Evolutionary conservation across 2,113 vertebrate species (phyloP).

Genomic region (Atlantisia rogersi): DNA sequence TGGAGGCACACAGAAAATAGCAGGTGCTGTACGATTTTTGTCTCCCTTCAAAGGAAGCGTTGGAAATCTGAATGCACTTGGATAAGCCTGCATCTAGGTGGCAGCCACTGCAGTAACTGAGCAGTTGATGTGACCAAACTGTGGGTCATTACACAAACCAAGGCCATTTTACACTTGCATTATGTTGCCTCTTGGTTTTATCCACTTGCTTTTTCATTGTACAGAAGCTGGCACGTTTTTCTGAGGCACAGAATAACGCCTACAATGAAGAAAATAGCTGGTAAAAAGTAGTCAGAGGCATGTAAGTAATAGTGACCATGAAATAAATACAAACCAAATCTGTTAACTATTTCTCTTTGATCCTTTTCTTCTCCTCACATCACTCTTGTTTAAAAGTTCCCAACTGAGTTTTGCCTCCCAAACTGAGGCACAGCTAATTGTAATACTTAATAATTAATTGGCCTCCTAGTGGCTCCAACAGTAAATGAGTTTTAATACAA

Average conservation of each 20-base stretch:
- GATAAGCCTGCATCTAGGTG: background rate
- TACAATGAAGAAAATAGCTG: background rate
- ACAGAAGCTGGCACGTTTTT: background rate
- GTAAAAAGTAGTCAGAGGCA: background rate
- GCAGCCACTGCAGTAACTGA: background rate
- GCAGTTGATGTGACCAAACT: background rate
- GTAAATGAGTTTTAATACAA: background rate
- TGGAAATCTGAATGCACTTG: background rate
- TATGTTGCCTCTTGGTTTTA: background rate
- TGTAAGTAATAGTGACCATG: accelerated
- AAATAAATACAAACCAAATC: background rate
- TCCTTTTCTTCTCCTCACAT: background rate
- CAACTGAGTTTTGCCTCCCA: background rate
- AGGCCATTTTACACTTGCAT: background rate
- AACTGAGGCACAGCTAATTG: background rate
- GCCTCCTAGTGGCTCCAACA: background rate
- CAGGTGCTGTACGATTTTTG: background rate
- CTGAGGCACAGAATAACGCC: background rate
- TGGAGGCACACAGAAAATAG: background rate
- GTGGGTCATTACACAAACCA: background rate
- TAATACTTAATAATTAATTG: background rate
- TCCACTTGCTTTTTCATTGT: background rate
- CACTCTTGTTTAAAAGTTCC: background rate
- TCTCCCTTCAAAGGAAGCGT: background rate
- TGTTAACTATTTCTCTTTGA: background rate